Evolutionary conservation across 2,888 invertebrate species (phyloP).

Genomic region (Eupeodes luniger): DNA sequence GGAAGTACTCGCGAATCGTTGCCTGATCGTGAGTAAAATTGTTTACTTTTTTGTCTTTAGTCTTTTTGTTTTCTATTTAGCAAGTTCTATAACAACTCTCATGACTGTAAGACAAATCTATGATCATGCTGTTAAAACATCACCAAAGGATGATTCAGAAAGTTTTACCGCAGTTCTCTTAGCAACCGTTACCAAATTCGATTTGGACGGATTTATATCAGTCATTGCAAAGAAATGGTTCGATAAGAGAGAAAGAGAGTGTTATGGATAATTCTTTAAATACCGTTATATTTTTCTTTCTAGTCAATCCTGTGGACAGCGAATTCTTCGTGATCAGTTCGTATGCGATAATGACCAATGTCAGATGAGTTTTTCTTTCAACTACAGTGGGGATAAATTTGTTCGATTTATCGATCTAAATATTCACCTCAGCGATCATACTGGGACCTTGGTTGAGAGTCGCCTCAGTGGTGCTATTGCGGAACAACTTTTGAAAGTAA

Average conservation of each 20-base stretch:
- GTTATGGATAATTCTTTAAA: neutral
- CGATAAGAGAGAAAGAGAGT: neutral
- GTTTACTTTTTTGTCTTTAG: neutral
- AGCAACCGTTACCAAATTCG: slow-evolving; percentile 88
- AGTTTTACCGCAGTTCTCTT: slow-evolving; percentile 90
- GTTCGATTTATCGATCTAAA: slow-evolving; percentile 86
- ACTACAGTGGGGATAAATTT: slow-evolving; percentile 77
- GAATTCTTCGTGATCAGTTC: slow-evolving; percentile 73
- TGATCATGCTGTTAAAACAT: slow-evolving; percentile 83
- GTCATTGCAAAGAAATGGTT: slow-evolving; percentile 84
- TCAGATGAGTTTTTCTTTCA: slow-evolving; percentile 79
- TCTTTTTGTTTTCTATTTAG: slow-evolving; percentile 81
- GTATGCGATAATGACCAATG: slow-evolving; percentile 80
- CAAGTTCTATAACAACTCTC: slow-evolving; percentile 85
- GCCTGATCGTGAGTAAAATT: slow-evolving; percentile 83
- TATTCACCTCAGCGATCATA: slow-evolving; percentile 88
- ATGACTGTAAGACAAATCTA: slow-evolving; percentile 87
- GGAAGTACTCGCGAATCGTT: slow-evolving; percentile 77
- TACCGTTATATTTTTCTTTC: neutral
- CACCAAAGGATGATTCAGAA: slow-evolving; percentile 83
- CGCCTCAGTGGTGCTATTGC: slow-evolving; percentile 86
- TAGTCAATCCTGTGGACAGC: slow-evolving; percentile 79
- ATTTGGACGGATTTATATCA: slow-evolving; percentile 87
- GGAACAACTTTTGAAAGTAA: slow-evolving; percentile 86
- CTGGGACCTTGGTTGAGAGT: slow-evolving; percentile 87